phyloP scores from a whole-genome alignment of 2,113 vertebrate species.

The Pelusios castaneus region DNA sequence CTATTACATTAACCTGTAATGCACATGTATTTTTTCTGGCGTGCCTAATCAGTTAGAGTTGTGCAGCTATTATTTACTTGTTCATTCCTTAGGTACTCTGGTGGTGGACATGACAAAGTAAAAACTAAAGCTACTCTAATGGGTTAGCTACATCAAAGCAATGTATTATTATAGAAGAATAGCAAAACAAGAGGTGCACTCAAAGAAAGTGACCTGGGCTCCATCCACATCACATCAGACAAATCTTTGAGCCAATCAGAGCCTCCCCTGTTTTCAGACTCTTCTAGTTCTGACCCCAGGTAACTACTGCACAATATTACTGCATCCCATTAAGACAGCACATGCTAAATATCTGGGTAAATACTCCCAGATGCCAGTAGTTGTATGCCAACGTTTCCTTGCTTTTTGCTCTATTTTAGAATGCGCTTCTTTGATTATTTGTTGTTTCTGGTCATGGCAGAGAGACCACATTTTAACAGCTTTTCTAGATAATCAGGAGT shows the following conservation, averaged over 20 bases:
- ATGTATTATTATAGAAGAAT: background rate
- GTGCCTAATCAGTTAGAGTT: background rate
- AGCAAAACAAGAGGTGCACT: background rate
- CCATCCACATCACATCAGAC: background rate
- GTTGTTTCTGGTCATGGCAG: background rate
- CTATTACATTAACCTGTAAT: rapidly evolving
- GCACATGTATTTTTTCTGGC: background rate
- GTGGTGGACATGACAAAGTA: background rate
- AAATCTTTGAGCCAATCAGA: background rate
- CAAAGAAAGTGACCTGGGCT: background rate
- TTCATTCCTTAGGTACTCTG: rapidly evolving
- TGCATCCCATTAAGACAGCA: background rate
- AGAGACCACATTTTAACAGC: rapidly evolving
- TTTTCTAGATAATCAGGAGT: background rate
- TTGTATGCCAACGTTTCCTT: background rate
- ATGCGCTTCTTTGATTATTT: background rate
- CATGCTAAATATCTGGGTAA: background rate
- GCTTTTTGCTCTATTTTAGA: background rate
- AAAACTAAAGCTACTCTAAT: background rate
- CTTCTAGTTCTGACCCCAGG: background rate
- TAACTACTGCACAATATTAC: background rate
- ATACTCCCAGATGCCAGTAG: background rate
- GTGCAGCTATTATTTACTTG: background rate
- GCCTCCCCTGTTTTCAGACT: background rate
- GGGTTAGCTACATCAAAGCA: background rate